Conservation (phyloP, 2,797 vertebrate species). For the Lophura swinhoii region DNA sequence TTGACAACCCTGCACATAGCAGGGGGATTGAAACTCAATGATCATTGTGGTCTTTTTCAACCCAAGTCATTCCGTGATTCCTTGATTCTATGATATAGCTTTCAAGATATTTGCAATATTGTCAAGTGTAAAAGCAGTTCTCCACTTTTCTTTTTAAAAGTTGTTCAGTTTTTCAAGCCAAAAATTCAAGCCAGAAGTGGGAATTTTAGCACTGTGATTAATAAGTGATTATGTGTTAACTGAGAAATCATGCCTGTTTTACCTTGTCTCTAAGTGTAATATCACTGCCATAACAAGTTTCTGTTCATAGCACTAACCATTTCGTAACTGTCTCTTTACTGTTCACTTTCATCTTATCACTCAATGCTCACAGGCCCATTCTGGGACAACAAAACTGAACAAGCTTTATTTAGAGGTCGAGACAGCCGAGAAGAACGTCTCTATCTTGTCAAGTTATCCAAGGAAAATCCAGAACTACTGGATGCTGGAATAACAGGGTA, state of each 20-base stretch:
- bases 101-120: neutral
- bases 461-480: conserved; percentile 86
- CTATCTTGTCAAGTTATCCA: conserved; percentile 86
- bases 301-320: neutral
- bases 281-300: neutral
- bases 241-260: neutral
- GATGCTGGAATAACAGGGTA: conserved; percentile 94
- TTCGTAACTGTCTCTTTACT: neutral
- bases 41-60: too few relatives aligned
- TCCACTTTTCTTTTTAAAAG: neutral
- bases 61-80: too few relatives aligned
- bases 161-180: neutral
- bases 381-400: conserved; percentile 90
- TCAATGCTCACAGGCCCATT: conserved; percentile 81
- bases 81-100: neutral
- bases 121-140: neutral
- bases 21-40: too few relatives aligned
- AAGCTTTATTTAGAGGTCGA: conserved; percentile 91
- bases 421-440: conserved; percentile 94
- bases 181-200: neutral
- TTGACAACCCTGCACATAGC: too few relatives aligned
- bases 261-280: neutral
- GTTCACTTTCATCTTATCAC: conserved; percentile 25
- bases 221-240: neutral
- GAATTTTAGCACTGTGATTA: neutral